Evolutionary conservation across 1,140 invertebrate genomes (phyloP), one percentile per base, ranked within the genome.

Genomic region (Campoletis sonorensis): DNA sequence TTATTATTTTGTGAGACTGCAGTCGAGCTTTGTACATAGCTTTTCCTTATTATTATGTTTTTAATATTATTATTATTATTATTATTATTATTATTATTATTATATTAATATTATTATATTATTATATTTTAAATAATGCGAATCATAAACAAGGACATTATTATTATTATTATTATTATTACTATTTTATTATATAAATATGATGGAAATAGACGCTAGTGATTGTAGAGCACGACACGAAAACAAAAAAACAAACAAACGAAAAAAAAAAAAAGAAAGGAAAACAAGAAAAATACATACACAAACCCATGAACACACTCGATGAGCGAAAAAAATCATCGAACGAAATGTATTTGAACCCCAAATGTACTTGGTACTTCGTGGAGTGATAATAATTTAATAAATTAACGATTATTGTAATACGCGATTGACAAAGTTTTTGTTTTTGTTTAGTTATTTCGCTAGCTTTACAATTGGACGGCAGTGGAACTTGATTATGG

Each of bases 11-110:
- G 86, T 84, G 86, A 90, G 87, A 90, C 87, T 89, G 88, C 86
- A 88, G 88, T 91, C 88, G 89, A 86, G 87, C 89, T 90, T 91
- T 92, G 90, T 92, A 92, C 61, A 92, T 92, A 92, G 89, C 90
- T 89, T 86, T 85, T 87, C 85, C 85, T 83, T 88, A 91, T 91
- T 88, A 89, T 90, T 90, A 75, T 80, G 86, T 87, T 89, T 81
- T n/a, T n/a, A n/a, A n/a, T n/a, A n/a, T n/a, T n/a, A n/a, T n/a
- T n/a, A n/a, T n/a, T n/a, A n/a, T 86, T 87, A 86, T 85, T 86
- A 86, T 86, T 85, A 86, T 84, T 85, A 86, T 86, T 82, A 86
- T 37, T 37, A 37, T 37, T 37, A 37, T 37, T 37, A 37, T 37
- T 37, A 37, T 37, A 37, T 37, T 37, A 37, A 4, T 37, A 37